Evolutionary conservation across 2,797 vertebrate species (phyloP), one percentile per base, ranked within the genome.

Genomic region (Tadarida brasiliensis): DNA sequence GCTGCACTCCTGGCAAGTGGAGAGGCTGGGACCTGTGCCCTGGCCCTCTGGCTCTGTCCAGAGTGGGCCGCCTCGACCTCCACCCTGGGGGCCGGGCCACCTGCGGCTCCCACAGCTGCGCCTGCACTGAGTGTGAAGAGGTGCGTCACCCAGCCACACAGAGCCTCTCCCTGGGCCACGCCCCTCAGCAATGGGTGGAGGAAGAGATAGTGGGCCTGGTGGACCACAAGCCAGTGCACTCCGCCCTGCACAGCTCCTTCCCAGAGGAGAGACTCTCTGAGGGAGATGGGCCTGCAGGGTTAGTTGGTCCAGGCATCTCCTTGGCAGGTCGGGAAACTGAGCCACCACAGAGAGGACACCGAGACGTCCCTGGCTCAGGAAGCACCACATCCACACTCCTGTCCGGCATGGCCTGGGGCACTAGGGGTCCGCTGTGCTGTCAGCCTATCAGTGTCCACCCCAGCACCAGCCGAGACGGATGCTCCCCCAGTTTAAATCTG

Each of bases 1-100:
- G 10, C 90, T 1, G 26, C 39, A 14, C 17, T 0, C 44, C 12
- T 0, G 0, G 26, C 17, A 28, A 0, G 4, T 0, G 0, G n/a
- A 9, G 24, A 5, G 3, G 24, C 67, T 3, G 49, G 70, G 33
- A 11, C 61, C 17, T 1, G 51, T 2, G 10, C 20, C 49, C 1
- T 12, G 0, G 51, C n/a, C 9, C 0, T 20, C 30, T 0, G 12
- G 51, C 87, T 54, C 30, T 9, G 51, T 35, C 35, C 35, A 54
- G 70, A 16, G n/a, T 35, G 5, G 11, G 11, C 63, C 20, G 7
- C 61, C 63, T 3, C 19, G 44, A 20, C 47, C 59, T 35, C 51
- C 22, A 2, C 12, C 65, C 47, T 2, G 16, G 22, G 26, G 65
- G 20, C 65, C 0, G 0, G 47, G 49, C 33, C 19, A 5, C 65